Percentiles rank a stretch among this genome's conserved stretches.
These are phyloP conservation scores for Pyrrhia umbra DNA, from an alignment of 2,888 invertebrate species.

Conservation along the genomic window DNA sequence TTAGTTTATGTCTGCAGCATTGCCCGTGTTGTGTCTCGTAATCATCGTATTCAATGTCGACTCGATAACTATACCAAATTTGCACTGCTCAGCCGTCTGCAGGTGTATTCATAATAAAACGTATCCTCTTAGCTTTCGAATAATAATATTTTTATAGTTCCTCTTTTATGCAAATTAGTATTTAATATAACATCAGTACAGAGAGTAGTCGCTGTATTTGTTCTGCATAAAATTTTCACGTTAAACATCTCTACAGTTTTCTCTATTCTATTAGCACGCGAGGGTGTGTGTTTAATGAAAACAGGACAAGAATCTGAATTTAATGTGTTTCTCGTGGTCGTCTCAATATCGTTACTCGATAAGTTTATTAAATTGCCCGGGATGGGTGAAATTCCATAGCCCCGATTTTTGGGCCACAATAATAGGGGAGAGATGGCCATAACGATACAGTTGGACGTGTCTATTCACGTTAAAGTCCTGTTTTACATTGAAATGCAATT, in stretches of 20 bases:
- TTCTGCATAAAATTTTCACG: not conserved
- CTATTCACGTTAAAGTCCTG: conserved; percentile 20
- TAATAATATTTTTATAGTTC: no score
- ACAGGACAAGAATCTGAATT: conserved; percentile 80
- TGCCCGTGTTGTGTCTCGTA: no score
- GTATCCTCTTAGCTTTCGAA: no score
- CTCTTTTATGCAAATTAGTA: no score
- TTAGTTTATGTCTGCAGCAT: no score
- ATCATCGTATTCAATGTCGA: no score
- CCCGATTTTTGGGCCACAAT: conserved; percentile 61
- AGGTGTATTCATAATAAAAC: no score
- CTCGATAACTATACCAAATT: no score
- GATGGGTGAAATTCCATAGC: conserved; percentile 67
- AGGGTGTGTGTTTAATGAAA: conserved; percentile 80
- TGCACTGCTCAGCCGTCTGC: no score
- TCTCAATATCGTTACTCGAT: conserved; percentile 76
- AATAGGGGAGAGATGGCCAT: conserved; percentile 37
- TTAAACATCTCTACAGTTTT: conserved; percentile 59
- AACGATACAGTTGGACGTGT: conserved; percentile 24
- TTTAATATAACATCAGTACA: no score
- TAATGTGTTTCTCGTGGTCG: conserved; percentile 73
- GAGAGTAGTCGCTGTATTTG: no score
- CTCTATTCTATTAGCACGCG: conserved; percentile 66
- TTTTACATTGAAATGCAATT: conserved; percentile 48
- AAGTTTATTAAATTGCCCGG: conserved; percentile 70